Conservation (phyloP, 2,113 vertebrate species). For the Trematocara unimaculatum region DNA sequence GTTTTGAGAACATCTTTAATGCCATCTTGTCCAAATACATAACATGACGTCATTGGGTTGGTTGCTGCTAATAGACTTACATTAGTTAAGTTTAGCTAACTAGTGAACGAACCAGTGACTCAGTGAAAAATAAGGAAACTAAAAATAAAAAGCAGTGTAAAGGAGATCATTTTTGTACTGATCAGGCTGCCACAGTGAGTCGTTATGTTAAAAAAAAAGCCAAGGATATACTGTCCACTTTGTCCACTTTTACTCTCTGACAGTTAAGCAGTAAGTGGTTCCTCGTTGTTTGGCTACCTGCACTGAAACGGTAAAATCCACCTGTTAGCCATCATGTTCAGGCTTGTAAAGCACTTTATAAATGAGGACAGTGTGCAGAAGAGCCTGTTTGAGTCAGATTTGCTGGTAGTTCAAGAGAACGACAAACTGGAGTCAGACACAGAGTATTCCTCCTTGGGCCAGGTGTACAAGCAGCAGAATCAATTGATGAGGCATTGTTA, state of each 20-base stretch:
- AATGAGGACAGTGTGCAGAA: background rate
- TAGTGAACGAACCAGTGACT: background rate
- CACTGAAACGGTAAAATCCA: fast-evolving
- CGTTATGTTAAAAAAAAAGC: background rate
- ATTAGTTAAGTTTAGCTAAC: background rate
- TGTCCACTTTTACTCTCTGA: background rate
- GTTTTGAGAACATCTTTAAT: background rate
- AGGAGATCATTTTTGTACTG: background rate
- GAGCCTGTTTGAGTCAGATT: background rate
- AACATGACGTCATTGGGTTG: background rate
- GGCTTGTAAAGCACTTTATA: background rate
- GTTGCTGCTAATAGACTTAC: background rate
- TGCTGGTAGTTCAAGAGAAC: background rate
- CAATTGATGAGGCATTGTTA: background rate
- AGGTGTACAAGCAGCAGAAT: background rate
- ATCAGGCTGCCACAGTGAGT: background rate
- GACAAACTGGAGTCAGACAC: background rate
- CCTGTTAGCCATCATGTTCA: background rate
- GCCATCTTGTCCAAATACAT: background rate
- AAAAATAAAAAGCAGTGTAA: background rate
- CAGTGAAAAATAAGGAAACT: background rate
- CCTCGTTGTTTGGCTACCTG: background rate
- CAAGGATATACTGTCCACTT: background rate
- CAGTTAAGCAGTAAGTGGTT: background rate
- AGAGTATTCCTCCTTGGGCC: background rate